phyloP scores from a whole-genome alignment of 2,113 vertebrate genomes.

The Charadrius vociferus region DNA sequence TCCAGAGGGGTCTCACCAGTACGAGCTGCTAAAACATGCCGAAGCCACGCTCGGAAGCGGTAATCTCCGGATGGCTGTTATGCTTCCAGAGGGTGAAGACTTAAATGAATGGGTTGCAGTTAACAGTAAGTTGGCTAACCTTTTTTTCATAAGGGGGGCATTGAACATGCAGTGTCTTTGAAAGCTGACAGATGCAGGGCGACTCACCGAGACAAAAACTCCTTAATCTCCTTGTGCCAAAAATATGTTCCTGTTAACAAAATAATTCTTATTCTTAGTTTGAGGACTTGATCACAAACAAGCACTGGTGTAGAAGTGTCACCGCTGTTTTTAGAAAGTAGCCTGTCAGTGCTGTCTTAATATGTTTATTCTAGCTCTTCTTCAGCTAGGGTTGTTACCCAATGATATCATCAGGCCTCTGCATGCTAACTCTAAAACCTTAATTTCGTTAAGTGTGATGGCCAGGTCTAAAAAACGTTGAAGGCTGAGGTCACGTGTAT shows the following conservation, averaged over 20 bases:
- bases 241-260: not conserved
- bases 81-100: conserved; percentile 88
- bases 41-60: conserved; percentile 88
- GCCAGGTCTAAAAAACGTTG: not conserved
- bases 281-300: not conserved
- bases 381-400: not conserved
- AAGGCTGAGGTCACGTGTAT: not conserved
- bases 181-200: not conserved
- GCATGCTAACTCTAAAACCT: not conserved
- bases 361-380: not conserved
- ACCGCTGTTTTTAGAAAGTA: not conserved
- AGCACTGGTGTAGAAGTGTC: not conserved
- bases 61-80: conserved; percentile 86
- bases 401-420: not conserved
- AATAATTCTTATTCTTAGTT: not conserved
- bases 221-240: not conserved
- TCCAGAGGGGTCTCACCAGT: conserved; percentile 87
- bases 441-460: not conserved
- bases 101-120: conserved; percentile 89
- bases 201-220: not conserved
- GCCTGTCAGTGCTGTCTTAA: not conserved
- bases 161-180: accelerated
- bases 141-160: accelerated
- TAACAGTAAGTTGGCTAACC: conserved; percentile 79
- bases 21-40: conserved; percentile 86